A percentile compares a stretch with the other conserved stretches of the same genome.
These are phyloP conservation scores for Metridium senile DNA, from an alignment of 92 coral and sea anemone species.

Conservation along the genomic window DNA sequence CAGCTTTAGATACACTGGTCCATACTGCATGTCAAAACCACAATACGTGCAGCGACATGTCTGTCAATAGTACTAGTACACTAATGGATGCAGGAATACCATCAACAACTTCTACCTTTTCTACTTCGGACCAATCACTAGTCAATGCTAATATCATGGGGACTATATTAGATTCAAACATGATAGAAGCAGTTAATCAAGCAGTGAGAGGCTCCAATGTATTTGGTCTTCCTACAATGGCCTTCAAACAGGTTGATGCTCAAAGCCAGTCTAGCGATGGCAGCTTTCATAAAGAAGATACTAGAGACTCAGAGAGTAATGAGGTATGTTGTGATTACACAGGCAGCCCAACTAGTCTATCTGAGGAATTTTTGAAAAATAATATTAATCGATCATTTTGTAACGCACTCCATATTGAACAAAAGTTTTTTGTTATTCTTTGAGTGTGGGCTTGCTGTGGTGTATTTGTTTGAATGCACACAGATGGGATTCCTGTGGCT, in stretches of 20 bases:
- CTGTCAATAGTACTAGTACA: conserved; percentile 5
- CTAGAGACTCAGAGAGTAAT: conserved; percentile 17
- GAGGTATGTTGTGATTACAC: conserved; percentile 5
- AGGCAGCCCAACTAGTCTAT: background rate
- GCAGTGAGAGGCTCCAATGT: conserved; percentile 7
- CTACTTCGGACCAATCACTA: conserved; percentile 26
- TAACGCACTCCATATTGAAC: too few species aligned
- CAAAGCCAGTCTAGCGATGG: conserved; percentile 5
- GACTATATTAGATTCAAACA: conserved; percentile 12
- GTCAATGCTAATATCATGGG: conserved; percentile 19
- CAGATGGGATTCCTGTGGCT: too few species aligned
- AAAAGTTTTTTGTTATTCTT: too few species aligned
- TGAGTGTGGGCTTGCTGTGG: too few species aligned
- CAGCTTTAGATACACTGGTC: conserved; percentile 78
- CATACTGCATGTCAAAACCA: conserved; percentile 76
- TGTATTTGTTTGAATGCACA: too few species aligned
- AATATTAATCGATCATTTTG: too few species aligned
- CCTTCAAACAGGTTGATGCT: conserved; percentile 17
- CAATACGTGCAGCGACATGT: background rate
- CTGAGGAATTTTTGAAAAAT: too few species aligned
- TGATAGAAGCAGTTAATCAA: conserved; percentile 24
- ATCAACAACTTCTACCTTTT: conserved; percentile 12
- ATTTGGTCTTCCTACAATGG: conserved; percentile 33
- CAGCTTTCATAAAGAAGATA: background rate
- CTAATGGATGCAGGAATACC: conserved; percentile 11